Base-by-base conservation (phyloP, 2,888 invertebrate genomes). In the Nasonia oneida region DNA sequence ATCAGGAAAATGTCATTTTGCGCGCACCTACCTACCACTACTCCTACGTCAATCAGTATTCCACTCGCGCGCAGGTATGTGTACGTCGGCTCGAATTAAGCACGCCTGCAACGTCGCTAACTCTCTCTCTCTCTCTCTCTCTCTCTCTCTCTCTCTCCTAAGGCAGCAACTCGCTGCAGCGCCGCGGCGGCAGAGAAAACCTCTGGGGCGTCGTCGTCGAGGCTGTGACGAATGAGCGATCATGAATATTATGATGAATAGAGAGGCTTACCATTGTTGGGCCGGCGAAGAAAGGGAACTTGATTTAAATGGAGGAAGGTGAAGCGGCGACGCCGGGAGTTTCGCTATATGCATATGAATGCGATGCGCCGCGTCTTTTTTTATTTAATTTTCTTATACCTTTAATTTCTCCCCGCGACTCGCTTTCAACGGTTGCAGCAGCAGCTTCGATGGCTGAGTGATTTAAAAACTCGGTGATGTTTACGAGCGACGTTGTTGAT, bases 161-260 rank as follows among this genome's bases (percentile, higher is more conserved):
- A 18, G 57, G 57, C 57, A 12, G 70, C 3, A 29, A 15, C 4
- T 37, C 37, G 8, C 18, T 8, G 37, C 33, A 37, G 39, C 42
- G 39, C 8, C 8, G 6, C 73, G 23, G 76, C 47, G 6, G 71
- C 39, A 12, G 81, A 42, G 73, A 81, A 81, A 79, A 79, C 42
- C 70, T 42, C 23, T 71, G 81, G 73, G 57, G 76, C 79, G 57
- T 42, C 53, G 71, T 76, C 80, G 23, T 29, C 18, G 47, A n/a
- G 50, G 33, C 70, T 57, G 67, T 85, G 81, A 77, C 81, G 85
- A 85, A 85, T 81, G 82, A 79, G 83, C 79, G 86, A 86, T 86
- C 86, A 86, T 86, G 86, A 86, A 86, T 86, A 86, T 86, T 86
- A 86, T 86, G 86, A 86, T 86, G 86, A 86, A 86, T 86, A 80